These are phyloP conservation scores for Spodoptera picta DNA, from an alignment of 2,888 invertebrate species.

Conservation along the genomic window DNA sequence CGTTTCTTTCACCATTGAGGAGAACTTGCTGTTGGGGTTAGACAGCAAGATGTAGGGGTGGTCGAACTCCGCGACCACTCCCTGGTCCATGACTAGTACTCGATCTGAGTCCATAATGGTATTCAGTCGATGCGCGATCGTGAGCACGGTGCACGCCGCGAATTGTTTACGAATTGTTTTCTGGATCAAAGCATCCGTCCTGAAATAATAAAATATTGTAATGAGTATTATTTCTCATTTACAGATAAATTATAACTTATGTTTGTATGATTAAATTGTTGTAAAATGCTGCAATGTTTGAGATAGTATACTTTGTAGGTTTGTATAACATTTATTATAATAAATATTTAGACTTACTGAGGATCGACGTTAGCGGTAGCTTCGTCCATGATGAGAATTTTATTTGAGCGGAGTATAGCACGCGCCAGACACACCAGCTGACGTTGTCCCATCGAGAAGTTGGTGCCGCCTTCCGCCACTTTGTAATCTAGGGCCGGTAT, in stretches of 20 bases:
- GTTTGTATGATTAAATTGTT: too few relatives aligned
- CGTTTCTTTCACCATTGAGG: constrained; percentile 91
- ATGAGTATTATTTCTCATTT: too few relatives aligned
- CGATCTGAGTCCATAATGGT: constrained; percentile 97
- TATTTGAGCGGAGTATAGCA: constrained; percentile 92
- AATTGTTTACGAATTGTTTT: constrained; percentile 94
- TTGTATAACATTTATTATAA: neutral
- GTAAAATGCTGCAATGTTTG: too few relatives aligned
- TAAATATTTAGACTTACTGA: constrained; percentile 81
- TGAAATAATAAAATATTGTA: constrained; percentile 52
- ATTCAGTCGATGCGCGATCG: constrained; percentile 96
- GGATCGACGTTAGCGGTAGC: constrained; percentile 89
- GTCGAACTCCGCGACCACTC: constrained; percentile 92
- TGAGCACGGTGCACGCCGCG: constrained; percentile 94
- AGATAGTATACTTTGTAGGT: too few relatives aligned
- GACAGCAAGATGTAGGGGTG: constrained; percentile 90
- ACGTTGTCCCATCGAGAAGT: constrained; percentile 94
- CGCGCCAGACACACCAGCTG: constrained; percentile 94
- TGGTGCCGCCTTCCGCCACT: constrained; percentile 92
- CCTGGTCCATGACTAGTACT: constrained; percentile 95
- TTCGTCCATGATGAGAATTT: constrained; percentile 90
- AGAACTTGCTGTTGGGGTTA: constrained; percentile 88
- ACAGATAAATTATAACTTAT: too few relatives aligned
- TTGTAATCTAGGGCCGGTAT: constrained; percentile 90
- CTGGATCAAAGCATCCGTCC: constrained; percentile 93